Evolutionary conservation across 2,888 invertebrate species (phyloP).

Genomic region (Agrochola lota): DNA sequence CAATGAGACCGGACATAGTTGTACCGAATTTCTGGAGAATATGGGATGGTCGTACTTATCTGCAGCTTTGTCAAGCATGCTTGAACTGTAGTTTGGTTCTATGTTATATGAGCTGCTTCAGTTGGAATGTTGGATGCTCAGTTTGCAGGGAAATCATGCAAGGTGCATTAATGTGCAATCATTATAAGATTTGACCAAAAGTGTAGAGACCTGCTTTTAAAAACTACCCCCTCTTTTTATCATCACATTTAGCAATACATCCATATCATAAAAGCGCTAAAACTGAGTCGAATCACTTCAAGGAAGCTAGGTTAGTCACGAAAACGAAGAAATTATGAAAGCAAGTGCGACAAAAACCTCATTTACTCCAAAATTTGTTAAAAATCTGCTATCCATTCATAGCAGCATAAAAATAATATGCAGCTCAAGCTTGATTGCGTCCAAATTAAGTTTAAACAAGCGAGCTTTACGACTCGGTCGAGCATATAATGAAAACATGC

Average conservation of each 20-base stretch:
- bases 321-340: conserved; percentile 15
- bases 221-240: background rate
- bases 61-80: conserved; percentile 14
- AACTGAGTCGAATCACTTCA: too few species aligned
- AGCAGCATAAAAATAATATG: conserved; percentile 36
- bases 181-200: background rate
- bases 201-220: background rate
- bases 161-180: background rate
- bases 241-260: background rate
- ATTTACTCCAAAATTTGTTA: conserved; percentile 24
- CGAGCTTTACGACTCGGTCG: conserved; percentile 28
- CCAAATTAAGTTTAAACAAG: conserved; percentile 49
- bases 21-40: conserved; percentile 21
- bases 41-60: background rate
- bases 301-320: background rate
- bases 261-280: too few species aligned
- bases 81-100: background rate
- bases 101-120: background rate
- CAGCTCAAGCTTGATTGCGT: conserved; percentile 41
- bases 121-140: background rate
- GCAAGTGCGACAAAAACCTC: conserved; percentile 4
- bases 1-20: conserved; percentile 29
- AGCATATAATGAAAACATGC: conserved; percentile 36
- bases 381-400: conserved; percentile 42
- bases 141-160: background rate